Percentiles rank a stretch among this genome's conserved stretches.
Conservation (phyloP, 2,888 invertebrate genomes). For the Ormyrus thymus region DNA sequence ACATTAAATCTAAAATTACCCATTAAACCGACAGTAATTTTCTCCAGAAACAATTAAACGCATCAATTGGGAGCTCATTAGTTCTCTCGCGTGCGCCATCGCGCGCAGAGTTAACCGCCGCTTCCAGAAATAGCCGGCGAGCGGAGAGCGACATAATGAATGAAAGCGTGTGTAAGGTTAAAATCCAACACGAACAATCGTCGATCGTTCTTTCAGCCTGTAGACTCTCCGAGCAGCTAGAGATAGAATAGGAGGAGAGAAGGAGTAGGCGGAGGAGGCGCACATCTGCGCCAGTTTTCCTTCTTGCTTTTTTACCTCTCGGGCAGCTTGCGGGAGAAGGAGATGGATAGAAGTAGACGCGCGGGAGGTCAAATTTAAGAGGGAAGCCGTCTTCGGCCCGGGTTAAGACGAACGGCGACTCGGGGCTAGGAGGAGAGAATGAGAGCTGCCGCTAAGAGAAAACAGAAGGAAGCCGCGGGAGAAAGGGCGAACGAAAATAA, state of each 20-base stretch:
- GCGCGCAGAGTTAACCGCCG: background rate
- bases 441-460: background rate
- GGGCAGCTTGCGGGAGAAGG: background rate
- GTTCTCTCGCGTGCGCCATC: background rate
- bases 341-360: background rate
- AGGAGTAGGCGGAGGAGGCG: constrained; percentile 15
- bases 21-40: constrained; percentile 23
- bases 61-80: constrained; percentile 43
- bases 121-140: constrained; percentile 19
- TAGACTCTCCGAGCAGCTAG: constrained; percentile 1
- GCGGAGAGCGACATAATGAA: constrained; percentile 18
- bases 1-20: constrained; percentile 28
- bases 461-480: background rate
- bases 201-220: background rate
- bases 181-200: constrained; percentile 1
- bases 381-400: background rate
- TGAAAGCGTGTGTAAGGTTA: constrained; percentile 21
- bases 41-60: constrained; percentile 38
- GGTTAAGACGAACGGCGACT: background rate
- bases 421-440: background rate
- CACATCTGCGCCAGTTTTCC: constrained; percentile 18
- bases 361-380: constrained; percentile 28
- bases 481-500: constrained; percentile 22
- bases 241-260: constrained; percentile 14
- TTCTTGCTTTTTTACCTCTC: background rate